phyloP scores from a whole-genome alignment of 2,797 vertebrate species.

The Eremophila alpestris region DNA sequence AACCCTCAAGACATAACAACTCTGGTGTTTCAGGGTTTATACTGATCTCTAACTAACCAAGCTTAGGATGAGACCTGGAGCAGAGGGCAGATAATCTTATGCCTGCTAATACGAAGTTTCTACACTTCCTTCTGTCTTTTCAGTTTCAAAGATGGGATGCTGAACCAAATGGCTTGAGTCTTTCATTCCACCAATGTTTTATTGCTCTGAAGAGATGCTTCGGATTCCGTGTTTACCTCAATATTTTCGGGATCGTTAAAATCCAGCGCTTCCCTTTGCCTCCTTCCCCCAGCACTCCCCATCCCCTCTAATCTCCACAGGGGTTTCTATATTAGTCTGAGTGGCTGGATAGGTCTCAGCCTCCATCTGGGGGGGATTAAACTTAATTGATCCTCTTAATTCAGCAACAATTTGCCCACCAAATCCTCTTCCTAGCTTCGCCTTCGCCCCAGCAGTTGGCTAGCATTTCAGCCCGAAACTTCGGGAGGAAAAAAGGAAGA shows the following conservation, averaged over 20 bases:
- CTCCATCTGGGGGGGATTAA: conserved; percentile 73
- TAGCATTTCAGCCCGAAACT: not conserved
- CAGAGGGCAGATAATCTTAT: not conserved
- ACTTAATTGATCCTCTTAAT: conserved; percentile 75
- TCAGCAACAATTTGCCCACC: conserved; percentile 1
- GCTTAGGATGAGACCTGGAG: conserved; percentile 7
- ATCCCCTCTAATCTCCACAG: not conserved
- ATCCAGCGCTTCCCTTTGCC: not conserved
- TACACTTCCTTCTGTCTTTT: not conserved
- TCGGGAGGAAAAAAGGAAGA: not conserved
- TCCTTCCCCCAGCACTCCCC: not conserved
- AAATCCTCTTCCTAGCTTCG: not conserved
- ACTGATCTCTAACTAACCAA: not conserved
- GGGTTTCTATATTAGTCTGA: conserved; percentile 70
- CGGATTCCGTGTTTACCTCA: not conserved
- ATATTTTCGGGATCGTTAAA: not conserved
- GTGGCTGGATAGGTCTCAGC: conserved; percentile 51
- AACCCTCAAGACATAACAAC: not conserved
- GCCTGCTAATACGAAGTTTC: not conserved
- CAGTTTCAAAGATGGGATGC: not conserved
- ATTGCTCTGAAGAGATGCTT: not conserved
- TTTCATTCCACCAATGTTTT: not conserved
- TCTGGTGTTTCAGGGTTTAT: conserved; percentile 21
- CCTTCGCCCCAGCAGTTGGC: not conserved
- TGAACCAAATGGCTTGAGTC: not conserved